phyloP scores from a whole-genome alignment of 2,113 vertebrate genomes.

The Tympanuchus pallidicinctus region DNA sequence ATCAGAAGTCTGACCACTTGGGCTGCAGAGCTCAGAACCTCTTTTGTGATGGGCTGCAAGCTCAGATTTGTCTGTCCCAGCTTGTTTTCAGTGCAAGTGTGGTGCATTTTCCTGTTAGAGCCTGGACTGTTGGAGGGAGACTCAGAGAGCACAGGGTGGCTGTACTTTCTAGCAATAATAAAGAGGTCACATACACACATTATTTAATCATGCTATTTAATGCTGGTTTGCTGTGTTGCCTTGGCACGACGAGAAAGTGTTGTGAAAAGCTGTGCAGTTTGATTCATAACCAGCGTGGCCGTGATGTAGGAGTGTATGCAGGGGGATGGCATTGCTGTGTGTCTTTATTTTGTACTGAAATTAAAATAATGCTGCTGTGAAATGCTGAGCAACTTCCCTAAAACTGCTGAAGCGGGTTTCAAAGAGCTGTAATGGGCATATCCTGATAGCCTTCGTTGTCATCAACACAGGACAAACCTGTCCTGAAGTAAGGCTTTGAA shows the following conservation, averaged over 20 bases:
- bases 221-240: not conserved
- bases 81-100: not conserved
- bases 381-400: not conserved
- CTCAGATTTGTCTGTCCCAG: not conserved
- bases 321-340: not conserved
- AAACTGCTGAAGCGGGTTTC: not conserved
- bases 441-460: not conserved
- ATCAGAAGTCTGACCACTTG: not conserved
- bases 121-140: not conserved
- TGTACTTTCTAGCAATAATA: not conserved
- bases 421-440: not conserved
- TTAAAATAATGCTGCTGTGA: not conserved
- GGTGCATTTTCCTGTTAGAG: not conserved
- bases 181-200: accelerated
- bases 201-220: not conserved
- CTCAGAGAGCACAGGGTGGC: not conserved
- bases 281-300: not conserved
- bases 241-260: not conserved
- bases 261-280: not conserved
- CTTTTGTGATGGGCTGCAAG: not conserved
- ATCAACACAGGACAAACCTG: slow-evolving; percentile 17
- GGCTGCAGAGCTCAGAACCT: not conserved
- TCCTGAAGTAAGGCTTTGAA: slow-evolving; percentile 18
- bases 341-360: not conserved
- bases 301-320: not conserved